Conservation (phyloP, 2,113 vertebrate genomes). For the Corydoras sp. region DNA sequence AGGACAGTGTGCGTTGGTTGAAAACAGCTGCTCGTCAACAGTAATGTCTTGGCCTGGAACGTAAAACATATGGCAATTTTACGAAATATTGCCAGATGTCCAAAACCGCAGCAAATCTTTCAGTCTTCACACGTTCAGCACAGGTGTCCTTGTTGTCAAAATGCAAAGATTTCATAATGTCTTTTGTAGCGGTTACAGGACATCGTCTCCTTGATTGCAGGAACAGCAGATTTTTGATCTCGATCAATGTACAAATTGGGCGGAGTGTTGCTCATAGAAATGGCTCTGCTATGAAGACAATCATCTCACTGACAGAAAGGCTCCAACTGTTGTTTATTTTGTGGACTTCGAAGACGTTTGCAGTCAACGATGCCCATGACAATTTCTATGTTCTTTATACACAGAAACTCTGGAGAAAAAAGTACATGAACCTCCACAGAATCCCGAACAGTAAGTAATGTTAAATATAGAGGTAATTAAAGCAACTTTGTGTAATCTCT, state of each 20-base stretch:
- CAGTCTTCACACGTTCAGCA: too few species aligned
- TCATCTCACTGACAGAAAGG: background rate
- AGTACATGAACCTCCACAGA: too few species aligned
- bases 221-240: slow-evolving; percentile 1
- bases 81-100: too few species aligned
- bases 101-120: too few species aligned
- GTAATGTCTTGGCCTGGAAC: background rate
- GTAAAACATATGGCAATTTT: background rate
- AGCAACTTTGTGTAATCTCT: too few species aligned
- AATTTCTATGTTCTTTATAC: background rate
- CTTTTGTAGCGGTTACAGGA: background rate
- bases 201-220: slow-evolving; percentile 1
- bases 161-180: background rate
- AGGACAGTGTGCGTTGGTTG: background rate
- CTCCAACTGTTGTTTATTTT: background rate
- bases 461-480: too few species aligned
- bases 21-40: background rate
- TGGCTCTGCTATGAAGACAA: background rate
- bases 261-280: slow-evolving; percentile 1
- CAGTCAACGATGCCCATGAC: slow-evolving; percentile 9
- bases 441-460: too few species aligned
- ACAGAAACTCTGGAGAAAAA: slow-evolving; percentile 8
- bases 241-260: background rate
- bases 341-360: slow-evolving; percentile 7
- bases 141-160: background rate